These are phyloP conservation scores for Pheosia gnoma DNA, from an alignment of 2,888 invertebrate species.

Conservation along the genomic window DNA sequence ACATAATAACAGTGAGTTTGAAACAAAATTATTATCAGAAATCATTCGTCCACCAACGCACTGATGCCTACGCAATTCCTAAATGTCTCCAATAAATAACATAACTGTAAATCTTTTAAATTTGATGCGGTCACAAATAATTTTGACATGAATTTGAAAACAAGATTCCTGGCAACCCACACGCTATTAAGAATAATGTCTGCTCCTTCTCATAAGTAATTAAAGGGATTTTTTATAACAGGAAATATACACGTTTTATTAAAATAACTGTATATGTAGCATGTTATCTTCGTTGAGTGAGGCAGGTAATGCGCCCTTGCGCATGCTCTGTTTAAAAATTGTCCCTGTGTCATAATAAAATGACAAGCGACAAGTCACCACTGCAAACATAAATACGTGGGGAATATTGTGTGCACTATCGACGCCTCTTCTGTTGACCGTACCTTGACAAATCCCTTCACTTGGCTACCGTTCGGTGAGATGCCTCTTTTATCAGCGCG, in stretches of 20 bases:
- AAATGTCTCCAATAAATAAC: conserved; percentile 21
- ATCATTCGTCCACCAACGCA: conserved; percentile 34
- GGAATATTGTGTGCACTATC: conserved; percentile 47
- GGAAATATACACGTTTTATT: not conserved
- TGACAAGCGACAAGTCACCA: conserved; percentile 18
- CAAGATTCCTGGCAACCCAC: not conserved
- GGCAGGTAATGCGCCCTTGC: conserved; percentile 2
- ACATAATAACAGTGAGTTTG: not conserved
- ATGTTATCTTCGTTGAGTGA: not conserved
- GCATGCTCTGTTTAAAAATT: conserved; percentile 17
- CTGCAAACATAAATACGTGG: conserved; percentile 52
- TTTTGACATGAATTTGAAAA: not conserved
- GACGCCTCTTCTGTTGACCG: conserved; percentile 65
- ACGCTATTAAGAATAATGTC: not conserved
- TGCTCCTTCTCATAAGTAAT: no score
- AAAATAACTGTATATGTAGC: not conserved
- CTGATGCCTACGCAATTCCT: conserved; percentile 25
- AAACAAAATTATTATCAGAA: conserved; percentile 6
- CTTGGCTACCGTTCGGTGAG: conserved; percentile 73
- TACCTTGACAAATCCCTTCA: conserved; percentile 76
- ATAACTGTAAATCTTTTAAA: conserved; percentile 36
- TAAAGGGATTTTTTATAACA: not conserved
- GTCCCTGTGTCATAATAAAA: conserved; percentile 23
- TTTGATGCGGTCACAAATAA: conserved; percentile 27
- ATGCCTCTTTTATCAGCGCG: conserved; percentile 62